Evolutionary conservation across 2,113 vertebrate genomes (phyloP).

Genomic region (Lamprologus sp.): DNA sequence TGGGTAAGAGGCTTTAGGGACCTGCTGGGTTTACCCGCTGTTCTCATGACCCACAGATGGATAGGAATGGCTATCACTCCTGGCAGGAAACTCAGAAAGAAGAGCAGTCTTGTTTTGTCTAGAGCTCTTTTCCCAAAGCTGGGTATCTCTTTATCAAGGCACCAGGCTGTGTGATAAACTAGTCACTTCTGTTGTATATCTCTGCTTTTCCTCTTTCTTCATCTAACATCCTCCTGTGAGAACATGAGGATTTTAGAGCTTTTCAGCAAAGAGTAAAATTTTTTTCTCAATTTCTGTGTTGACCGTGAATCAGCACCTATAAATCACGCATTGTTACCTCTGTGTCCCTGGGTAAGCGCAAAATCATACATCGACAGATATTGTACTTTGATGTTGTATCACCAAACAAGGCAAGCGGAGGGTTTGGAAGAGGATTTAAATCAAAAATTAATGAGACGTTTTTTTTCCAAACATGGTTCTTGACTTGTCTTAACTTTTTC

Average conservation of each 20-base stretch:
- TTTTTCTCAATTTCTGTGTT: background rate
- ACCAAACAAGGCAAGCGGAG: background rate
- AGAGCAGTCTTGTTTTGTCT: slow-evolving; percentile 67
- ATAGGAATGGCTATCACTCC: slow-evolving; percentile 28
- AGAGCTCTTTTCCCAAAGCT: slow-evolving; percentile 17
- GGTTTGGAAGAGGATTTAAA: background rate
- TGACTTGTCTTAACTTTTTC: background rate
- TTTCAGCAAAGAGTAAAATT: background rate
- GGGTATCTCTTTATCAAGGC: slow-evolving; percentile 63
- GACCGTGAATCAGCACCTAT: background rate
- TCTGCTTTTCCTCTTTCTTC: background rate
- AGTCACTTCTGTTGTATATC: slow-evolving; percentile 30
- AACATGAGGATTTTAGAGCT: background rate
- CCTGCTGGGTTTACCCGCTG: background rate
- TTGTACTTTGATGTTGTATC: background rate
- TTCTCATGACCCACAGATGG: slow-evolving; percentile 34
- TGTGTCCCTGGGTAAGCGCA: background rate
- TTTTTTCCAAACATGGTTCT: background rate
- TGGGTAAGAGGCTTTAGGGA: background rate
- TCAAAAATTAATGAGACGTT: background rate
- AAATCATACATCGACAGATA: background rate
- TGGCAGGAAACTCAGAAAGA: slow-evolving; percentile 1
- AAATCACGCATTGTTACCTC: background rate
- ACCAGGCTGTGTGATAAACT: slow-evolving; percentile 52
- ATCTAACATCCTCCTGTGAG: background rate